Conservation (phyloP, 2,888 invertebrate genomes). For the Sminthurides aquaticus region DNA sequence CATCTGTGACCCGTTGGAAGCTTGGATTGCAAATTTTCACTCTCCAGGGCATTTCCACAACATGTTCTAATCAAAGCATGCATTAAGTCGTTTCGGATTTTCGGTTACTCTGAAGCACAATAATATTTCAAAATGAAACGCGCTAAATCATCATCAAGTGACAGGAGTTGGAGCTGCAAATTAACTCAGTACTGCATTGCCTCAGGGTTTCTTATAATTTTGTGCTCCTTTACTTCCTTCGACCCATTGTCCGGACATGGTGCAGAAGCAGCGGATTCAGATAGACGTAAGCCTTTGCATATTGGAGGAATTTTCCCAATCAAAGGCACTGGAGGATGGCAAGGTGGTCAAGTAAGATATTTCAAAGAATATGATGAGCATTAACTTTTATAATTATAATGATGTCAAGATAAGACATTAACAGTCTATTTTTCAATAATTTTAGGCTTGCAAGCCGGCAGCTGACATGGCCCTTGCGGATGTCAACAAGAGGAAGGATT, state of each 20-base stretch:
- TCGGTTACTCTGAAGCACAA: no score
- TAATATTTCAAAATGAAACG: background rate
- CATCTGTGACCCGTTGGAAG: no score
- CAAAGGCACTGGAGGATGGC: constrained; percentile 93
- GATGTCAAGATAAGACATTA: background rate
- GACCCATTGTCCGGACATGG: background rate
- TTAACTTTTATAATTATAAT: background rate
- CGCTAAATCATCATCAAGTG: background rate
- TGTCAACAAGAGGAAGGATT: constrained; percentile 79
- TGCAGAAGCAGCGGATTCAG: constrained; percentile 8
- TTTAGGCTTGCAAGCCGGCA: constrained; percentile 88
- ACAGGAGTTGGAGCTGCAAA: background rate
- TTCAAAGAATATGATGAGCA: no score
- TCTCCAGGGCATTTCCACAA: no score
- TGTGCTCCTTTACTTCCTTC: constrained; percentile 5
- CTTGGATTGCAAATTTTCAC: no score
- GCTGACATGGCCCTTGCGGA: constrained; percentile 92
- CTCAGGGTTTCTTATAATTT: background rate
- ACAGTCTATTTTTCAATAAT: constrained; percentile 8
- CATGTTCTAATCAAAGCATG: no score
- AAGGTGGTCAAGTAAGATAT: constrained; percentile 65
- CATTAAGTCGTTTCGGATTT: no score
- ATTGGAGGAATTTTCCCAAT: constrained; percentile 98
- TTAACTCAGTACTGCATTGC: background rate
- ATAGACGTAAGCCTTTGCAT: constrained; percentile 54